These are phyloP conservation scores for Hartigia nigra DNA, from an alignment of 2,888 invertebrate genomes.

Conservation along the genomic window DNA sequence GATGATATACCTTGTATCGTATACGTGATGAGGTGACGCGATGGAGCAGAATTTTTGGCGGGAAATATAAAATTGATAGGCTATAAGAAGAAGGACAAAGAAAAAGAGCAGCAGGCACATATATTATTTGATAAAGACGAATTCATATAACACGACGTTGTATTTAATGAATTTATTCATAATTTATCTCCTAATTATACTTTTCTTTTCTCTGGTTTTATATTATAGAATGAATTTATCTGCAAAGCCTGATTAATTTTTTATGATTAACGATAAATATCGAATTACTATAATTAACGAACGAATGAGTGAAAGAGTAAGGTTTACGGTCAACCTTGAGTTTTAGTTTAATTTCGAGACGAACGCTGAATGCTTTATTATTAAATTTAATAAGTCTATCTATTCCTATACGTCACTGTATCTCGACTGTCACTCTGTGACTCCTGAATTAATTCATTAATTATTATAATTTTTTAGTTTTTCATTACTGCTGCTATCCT, in stretches of 20 bases:
- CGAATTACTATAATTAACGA: slow-evolving; percentile 46
- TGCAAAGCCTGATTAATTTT: slow-evolving; percentile 53
- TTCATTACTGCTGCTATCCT: too few relatives aligned
- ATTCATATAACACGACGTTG: slow-evolving; percentile 25
- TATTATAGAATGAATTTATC: slow-evolving; percentile 8
- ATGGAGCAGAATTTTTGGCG: not conserved
- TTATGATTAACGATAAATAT: slow-evolving; percentile 43
- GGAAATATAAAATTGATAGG: not conserved
- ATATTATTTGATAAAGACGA: slow-evolving; percentile 50
- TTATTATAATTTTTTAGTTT: not conserved
- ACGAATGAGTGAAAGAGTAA: slow-evolving; percentile 37
- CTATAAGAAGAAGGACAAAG: slow-evolving; percentile 15
- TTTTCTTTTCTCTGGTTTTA: slow-evolving; percentile 42
- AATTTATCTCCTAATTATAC: slow-evolving; percentile 33
- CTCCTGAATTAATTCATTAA: not conserved
- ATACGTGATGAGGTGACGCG: slow-evolving; percentile 32
- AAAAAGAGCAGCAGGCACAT: slow-evolving; percentile 27
- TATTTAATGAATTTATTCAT: slow-evolving; percentile 27
- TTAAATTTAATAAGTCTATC: too few relatives aligned
- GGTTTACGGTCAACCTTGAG: slow-evolving; percentile 37
- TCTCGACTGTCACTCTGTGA: not conserved
- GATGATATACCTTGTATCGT: slow-evolving; percentile 48
- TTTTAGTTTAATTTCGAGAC: slow-evolving; percentile 26
- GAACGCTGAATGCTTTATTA: slow-evolving; percentile 31
- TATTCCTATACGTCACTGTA: not conserved